Conservation (phyloP, 2,797 vertebrate genomes). For the Pangasius djambal region DNA sequence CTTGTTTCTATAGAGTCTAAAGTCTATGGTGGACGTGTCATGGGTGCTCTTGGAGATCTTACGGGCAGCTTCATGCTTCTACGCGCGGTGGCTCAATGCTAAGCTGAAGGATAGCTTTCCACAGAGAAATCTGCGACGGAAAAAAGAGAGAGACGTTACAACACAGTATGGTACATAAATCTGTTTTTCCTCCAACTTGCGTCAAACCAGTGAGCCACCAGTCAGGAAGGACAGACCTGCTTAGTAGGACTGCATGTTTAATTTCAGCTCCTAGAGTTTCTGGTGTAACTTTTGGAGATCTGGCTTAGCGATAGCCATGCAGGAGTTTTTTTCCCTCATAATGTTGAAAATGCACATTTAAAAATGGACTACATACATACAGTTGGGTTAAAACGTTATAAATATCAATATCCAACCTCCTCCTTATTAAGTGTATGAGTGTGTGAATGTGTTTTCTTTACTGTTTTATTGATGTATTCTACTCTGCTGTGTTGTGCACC, state of each 20-base stretch:
- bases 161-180: neutral
- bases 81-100: neutral
- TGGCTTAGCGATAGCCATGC: neutral
- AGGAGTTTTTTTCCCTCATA: no score
- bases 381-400: neutral
- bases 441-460: constrained; percentile 32
- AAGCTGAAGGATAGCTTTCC: neutral
- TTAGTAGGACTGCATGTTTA: neutral
- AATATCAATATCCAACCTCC: neutral
- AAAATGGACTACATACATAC: neutral
- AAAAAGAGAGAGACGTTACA: no score
- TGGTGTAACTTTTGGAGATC: neutral
- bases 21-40: neutral
- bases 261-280: neutral
- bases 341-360: neutral
- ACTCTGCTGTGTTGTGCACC: constrained; percentile 50
- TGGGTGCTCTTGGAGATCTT: neutral
- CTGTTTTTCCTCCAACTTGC: neutral
- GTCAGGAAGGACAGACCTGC: neutral
- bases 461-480: constrained; percentile 40
- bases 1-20: neutral
- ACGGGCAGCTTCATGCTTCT: neutral
- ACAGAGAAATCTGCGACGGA: neutral
- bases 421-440: neutral
- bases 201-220: neutral